These are phyloP conservation scores for Resseliella maxima DNA, from an alignment of 2,888 invertebrate species.

Conservation along the genomic window DNA sequence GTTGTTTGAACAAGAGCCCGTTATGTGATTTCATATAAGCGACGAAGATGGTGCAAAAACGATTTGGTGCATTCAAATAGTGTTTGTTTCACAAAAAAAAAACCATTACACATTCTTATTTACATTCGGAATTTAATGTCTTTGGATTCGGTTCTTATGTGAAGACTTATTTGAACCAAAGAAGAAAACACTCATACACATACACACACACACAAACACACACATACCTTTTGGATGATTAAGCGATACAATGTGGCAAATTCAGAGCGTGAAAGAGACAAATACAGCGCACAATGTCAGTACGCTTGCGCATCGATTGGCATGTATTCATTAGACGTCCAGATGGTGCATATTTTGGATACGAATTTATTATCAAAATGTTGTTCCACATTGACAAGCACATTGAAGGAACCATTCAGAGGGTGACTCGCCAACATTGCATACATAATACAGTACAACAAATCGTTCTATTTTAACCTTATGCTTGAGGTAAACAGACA, in stretches of 20 bases:
- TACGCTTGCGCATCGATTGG: conserved; percentile 12
- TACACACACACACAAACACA: no score
- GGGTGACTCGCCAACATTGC: neutral
- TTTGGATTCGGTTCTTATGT: neutral
- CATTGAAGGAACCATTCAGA: neutral
- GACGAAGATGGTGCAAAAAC: neutral
- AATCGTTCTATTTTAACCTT: no score
- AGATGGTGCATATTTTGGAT: conserved; percentile 12
- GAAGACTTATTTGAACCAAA: neutral
- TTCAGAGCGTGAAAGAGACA: neutral
- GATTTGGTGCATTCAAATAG: neutral
- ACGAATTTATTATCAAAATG: conserved; percentile 19
- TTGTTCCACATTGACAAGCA: conserved; percentile 34
- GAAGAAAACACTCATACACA: no score
- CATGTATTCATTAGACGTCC: neutral
- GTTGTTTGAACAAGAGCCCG: neutral
- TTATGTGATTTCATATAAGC: neutral
- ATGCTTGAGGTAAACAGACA: neutral
- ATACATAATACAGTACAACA: no score
- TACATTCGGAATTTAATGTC: neutral
- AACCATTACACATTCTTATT: neutral
- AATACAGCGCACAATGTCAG: neutral
- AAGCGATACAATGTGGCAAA: neutral
- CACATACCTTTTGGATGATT: neutral
- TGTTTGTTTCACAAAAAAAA: neutral